A percentile compares a stretch with the other conserved stretches of the same genome.
phyloP scores from a whole-genome alignment of 2,797 vertebrate species.

The Poeciliopsis infans region DNA sequence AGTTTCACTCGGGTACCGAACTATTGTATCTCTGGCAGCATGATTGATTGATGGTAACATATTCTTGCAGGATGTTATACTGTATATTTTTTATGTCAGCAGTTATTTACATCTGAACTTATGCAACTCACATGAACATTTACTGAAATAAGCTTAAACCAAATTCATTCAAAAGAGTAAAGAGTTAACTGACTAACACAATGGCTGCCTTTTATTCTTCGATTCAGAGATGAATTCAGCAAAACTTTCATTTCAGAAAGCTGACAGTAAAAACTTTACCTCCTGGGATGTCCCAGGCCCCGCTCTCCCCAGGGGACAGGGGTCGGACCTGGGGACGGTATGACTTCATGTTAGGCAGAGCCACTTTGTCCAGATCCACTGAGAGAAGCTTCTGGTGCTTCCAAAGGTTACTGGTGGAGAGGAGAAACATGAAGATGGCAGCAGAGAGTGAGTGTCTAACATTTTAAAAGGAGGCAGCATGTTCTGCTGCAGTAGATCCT shows the following conservation, averaged over 20 bases:
- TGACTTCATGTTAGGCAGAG: slow-evolving; percentile 88
- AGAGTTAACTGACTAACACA: neutral
- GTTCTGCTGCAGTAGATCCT: neutral
- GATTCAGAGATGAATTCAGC: neutral
- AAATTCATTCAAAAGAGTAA: neutral
- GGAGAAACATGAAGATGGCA: neutral
- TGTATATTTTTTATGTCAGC: neutral
- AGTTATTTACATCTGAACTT: neutral
- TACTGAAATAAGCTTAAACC: neutral
- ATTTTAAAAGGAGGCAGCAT: neutral
- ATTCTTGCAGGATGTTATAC: neutral
- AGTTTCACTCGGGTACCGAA: neutral
- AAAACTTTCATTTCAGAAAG: neutral
- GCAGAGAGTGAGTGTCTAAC: neutral
- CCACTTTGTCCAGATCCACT: slow-evolving; percentile 96
- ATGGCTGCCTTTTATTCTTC: neutral
- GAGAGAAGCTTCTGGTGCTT: slow-evolving; percentile 98
- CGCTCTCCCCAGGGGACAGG: slow-evolving; percentile 95
- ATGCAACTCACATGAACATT: neutral
- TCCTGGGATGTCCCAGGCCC: slow-evolving; percentile 99
- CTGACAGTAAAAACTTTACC: slow-evolving; percentile 74
- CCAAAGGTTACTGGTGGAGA: slow-evolving; percentile 91
- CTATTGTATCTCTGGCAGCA: neutral
- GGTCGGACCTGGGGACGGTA: slow-evolving; percentile 96
- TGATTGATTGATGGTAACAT: neutral